Percentiles rank a stretch among this genome's conserved stretches.
Conservation (phyloP, 1,140 invertebrate species). For the Berghia stephanieae region DNA sequence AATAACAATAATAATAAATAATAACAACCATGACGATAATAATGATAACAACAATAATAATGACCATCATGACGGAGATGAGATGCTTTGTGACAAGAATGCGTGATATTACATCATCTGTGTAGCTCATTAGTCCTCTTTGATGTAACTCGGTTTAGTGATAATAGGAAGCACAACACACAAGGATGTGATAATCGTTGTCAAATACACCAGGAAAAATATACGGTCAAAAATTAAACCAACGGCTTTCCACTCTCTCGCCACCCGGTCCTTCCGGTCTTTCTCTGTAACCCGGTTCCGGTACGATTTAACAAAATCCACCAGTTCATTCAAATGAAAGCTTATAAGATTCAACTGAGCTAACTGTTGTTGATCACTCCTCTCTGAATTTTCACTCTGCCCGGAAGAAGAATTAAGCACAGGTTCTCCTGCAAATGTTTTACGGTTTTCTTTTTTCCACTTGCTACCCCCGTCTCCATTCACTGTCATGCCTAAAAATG, state of each 20-base stretch:
- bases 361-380: conserved; percentile 41
- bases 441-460: conserved; percentile 38
- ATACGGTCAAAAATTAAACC: conserved; percentile 66
- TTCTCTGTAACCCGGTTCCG: conserved; percentile 58
- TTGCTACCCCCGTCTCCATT: conserved; percentile 48
- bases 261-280: conserved; percentile 61
- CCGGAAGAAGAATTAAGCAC: conserved; percentile 28
- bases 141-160: conserved; percentile 25
- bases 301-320: conserved; percentile 58
- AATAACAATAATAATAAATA: no score
- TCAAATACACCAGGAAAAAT: conserved; percentile 65
- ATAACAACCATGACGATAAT: no score
- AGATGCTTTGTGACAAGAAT: no score
- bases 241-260: conserved; percentile 66
- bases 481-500: conserved; percentile 42
- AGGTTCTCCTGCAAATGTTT: conserved; percentile 45
- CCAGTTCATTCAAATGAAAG: conserved; percentile 60
- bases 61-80: no score
- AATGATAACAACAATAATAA: no score
- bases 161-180: conserved; percentile 61
- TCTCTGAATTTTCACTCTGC: conserved; percentile 40
- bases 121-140: no score
- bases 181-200: conserved; percentile 64
- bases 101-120: no score
- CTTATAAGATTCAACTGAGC: conserved; percentile 57